Evolutionary conservation across 2,113 vertebrate species (phyloP).

Genomic region (Rhadina sibilatrix): DNA sequence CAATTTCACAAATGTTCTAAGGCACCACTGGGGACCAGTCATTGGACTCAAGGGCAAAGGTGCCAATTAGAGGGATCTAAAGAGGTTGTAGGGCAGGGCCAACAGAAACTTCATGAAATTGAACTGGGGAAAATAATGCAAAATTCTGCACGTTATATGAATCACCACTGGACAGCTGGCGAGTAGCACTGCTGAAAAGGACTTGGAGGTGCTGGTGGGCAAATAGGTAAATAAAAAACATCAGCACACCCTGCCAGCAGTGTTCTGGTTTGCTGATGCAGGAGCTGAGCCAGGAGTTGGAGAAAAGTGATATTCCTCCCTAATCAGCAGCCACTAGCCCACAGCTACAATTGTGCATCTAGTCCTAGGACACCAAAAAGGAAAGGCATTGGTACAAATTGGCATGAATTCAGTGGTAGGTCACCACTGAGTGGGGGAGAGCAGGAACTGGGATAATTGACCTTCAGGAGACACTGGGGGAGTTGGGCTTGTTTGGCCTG

Average conservation of each 20-base stretch:
- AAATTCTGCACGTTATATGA: background rate
- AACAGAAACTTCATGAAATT: background rate
- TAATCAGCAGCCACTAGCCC: background rate
- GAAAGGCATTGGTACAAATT: background rate
- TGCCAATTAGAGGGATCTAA: background rate
- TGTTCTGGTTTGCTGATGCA: background rate
- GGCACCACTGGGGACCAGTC: background rate
- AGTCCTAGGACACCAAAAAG: background rate
- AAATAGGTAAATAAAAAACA: background rate
- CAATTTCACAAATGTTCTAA: accelerated
- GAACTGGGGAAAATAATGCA: background rate
- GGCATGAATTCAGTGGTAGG: background rate
- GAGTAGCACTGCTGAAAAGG: background rate
- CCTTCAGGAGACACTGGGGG: background rate
- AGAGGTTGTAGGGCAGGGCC: background rate
- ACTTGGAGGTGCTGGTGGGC: background rate
- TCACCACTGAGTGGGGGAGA: accelerated
- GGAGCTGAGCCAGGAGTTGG: background rate
- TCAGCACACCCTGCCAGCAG: background rate
- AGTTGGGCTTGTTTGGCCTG: background rate
- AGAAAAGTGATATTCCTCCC: background rate
- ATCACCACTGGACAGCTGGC: background rate
- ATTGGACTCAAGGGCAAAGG: background rate
- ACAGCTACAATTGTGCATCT: background rate
- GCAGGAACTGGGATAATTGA: background rate